Base-by-base conservation (phyloP, 2,888 invertebrate species). In the Drosophila affinis region DNA sequence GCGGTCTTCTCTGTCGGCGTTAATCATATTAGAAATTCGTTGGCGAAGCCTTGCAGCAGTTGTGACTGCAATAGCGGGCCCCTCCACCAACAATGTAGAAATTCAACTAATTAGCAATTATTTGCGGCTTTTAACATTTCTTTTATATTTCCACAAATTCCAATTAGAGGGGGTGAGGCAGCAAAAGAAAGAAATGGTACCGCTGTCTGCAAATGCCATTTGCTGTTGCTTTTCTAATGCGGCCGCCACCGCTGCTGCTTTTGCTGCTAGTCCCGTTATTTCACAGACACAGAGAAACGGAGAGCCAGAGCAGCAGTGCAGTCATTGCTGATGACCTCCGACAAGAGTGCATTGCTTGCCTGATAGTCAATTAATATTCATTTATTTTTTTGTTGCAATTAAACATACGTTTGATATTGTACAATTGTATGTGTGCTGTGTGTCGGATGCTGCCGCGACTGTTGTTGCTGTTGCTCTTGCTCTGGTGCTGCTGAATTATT, bases 11-110 rank as follows among this genome's bases (percentile, higher is more conserved):
- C 39, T 7, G 39, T 39, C 39, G 39, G n/a, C 82, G 75, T 79
- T 88, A 87, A 88, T 86, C 83, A 79, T 86, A 83, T 83, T 83
- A 83, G 85, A 88, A 88, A 83, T 87, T 83, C 88, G 84, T 78
- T 83, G 79, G 88, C 81, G 76, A 79, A 77, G 80, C 83, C 84
- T 76, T 81, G 72, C n/a, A 39, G n/a, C 39, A 39, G 39, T 39
- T 39, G 39, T n/a, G 39, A 3, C 39, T 39, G 39, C n/a, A 39
- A n/a, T 14, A n/a, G 39, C 39, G 39, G 39, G 39, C 39, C 6
- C 39, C 39, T 39, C 39, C 14, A n/a, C n/a, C 73, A 86, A 75
- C 49, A 69, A 65, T 65, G 59, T 61, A 68, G 59, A 67, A 72
- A 67, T 67, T 48, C 70, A 84, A 68, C 88, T 83, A 83, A 88